These are phyloP conservation scores for Octomys mimax DNA, from an alignment of 2,797 vertebrate genomes.

Conservation along the genomic window DNA sequence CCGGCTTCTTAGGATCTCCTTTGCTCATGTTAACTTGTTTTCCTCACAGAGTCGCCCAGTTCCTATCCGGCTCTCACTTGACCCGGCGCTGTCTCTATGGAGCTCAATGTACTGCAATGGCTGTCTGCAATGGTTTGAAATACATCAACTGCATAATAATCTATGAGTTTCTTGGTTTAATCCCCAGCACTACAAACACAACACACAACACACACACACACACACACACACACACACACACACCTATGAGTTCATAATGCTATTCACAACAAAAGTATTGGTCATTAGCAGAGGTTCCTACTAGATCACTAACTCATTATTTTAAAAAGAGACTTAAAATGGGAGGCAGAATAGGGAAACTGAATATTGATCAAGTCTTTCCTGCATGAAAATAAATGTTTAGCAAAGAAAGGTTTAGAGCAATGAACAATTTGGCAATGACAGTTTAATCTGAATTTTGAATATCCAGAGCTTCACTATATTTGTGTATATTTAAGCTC, in stretches of 20 bases:
- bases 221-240: neutral
- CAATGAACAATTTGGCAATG: slow-evolving; percentile 44
- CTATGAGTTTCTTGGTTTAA: neutral
- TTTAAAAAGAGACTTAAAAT: slow-evolving; percentile 57
- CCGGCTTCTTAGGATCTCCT: too few species aligned
- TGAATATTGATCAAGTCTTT: slow-evolving; percentile 17
- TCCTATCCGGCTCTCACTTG: too few species aligned
- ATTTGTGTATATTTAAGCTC: neutral
- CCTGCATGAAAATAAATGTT: slow-evolving; percentile 22
- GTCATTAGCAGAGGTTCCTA: neutral
- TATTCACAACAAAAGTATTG: neutral
- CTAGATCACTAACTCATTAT: slow-evolving; percentile 34
- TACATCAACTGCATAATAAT: slow-evolving; percentile 13
- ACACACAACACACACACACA: neutral
- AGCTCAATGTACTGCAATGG: too few species aligned
- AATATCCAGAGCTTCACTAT: neutral
- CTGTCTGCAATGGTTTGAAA: neutral
- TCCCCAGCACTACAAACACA: neutral
- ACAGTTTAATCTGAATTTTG: neutral
- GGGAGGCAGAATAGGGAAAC: neutral
- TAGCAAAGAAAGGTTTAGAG: neutral
- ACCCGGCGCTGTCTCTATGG: too few species aligned
- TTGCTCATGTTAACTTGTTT: too few species aligned
- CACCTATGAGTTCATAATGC: neutral
- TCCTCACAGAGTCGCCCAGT: too few species aligned